These are phyloP conservation scores for Bradypus variegatus DNA, from an alignment of 2,797 vertebrate species.

Conservation along the genomic window DNA sequence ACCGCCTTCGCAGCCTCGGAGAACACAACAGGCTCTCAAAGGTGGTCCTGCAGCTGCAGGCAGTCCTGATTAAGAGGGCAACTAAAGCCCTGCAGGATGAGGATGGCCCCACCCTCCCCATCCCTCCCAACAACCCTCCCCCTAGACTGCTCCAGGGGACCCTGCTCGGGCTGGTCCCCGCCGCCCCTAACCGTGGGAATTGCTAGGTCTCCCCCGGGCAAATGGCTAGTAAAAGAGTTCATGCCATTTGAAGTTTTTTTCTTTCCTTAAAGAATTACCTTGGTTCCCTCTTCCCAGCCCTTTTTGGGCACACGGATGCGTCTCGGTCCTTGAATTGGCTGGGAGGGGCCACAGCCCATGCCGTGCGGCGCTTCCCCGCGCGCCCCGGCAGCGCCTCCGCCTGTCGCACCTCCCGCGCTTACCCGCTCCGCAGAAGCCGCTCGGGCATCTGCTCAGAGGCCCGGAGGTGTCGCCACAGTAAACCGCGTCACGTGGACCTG, in stretches of 20 bases:
- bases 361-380: neutral
- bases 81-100: neutral
- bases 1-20: neutral
- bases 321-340: neutral
- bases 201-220: neutral
- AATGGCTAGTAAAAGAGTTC: neutral
- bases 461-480: constrained; percentile 74
- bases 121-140: neutral
- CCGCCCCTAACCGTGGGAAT: neutral
- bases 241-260: too few relatives aligned
- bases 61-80: neutral
- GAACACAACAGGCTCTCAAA: neutral
- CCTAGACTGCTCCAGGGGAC: neutral
- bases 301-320: constrained; percentile 47
- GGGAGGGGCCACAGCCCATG: constrained; percentile 67
- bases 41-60: rapidly evolving
- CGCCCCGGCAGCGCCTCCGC: neutral
- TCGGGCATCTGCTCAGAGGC: constrained; percentile 56
- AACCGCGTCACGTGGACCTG: constrained; percentile 56
- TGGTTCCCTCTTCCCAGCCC: constrained; percentile 46
- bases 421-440: constrained; percentile 39
- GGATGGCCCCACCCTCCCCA: neutral
- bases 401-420: neutral
- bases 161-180: neutral
- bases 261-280: constrained; percentile 52